Conservation (phyloP, 1,140 invertebrate genomes). For the Orius insidiosus region DNA sequence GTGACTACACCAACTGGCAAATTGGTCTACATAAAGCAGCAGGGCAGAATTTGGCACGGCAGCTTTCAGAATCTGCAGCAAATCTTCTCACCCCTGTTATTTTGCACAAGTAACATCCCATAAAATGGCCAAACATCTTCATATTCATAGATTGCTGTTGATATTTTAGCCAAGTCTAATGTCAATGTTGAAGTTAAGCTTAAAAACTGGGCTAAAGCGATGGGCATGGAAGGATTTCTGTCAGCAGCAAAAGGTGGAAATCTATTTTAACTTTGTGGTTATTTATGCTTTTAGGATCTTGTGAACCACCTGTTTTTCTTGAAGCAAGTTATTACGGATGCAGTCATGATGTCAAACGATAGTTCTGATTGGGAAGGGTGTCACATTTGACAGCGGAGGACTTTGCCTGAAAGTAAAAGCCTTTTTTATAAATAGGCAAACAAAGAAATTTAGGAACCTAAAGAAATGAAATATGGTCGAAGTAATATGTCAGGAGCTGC, state of each 20-base stretch:
- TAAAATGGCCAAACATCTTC: too few species aligned
- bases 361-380: constrained; percentile 30
- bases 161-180: constrained; percentile 26
- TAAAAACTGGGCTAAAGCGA: constrained; percentile 16
- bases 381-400: constrained; percentile 49
- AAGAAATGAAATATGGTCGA: constrained; percentile 39
- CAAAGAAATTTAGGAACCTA: constrained; percentile 21
- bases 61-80: constrained; percentile 40
- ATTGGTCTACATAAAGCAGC: constrained; percentile 33
- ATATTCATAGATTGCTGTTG: constrained; percentile 19
- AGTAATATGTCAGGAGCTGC: constrained; percentile 53
- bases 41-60: constrained; percentile 39
- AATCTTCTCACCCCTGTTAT: constrained; percentile 41
- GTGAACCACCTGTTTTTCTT: constrained; percentile 39
- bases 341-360: constrained; percentile 25
- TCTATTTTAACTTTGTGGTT: neutral
- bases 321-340: constrained; percentile 34
- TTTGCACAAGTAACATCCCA: constrained; percentile 29
- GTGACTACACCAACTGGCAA: constrained; percentile 30
- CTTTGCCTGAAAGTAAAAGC: constrained; percentile 34
- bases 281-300: constrained; percentile 26
- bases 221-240: neutral
- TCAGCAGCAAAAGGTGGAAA: too few species aligned
- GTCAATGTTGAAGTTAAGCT: constrained; percentile 33
- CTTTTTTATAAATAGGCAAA: neutral